Conservation (phyloP, 2,797 vertebrate genomes). For the Enteromius radiatus region DNA sequence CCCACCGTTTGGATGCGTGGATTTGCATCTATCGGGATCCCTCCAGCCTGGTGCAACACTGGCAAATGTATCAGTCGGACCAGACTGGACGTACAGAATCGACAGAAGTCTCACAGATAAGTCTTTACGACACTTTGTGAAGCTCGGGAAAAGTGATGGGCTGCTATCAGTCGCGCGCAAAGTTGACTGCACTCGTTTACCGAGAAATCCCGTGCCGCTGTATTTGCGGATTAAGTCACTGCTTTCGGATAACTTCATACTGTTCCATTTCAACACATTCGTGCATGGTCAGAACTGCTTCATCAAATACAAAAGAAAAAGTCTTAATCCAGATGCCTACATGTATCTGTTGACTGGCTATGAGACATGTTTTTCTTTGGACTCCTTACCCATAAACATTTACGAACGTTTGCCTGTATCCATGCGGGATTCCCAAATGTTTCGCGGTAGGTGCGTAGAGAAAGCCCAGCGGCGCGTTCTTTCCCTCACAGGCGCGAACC, state of each 20-base stretch:
- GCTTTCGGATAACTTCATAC: constrained; percentile 47
- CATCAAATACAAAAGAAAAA: constrained; percentile 64
- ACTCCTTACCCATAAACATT: constrained; percentile 53
- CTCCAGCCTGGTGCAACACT: constrained; percentile 58
- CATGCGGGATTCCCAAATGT: constrained; percentile 30
- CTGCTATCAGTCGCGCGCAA: constrained; percentile 59
- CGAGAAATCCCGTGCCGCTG: constrained; percentile 61
- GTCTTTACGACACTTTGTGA: constrained; percentile 50
- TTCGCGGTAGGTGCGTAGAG: constrained; percentile 52
- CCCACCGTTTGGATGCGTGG: constrained; percentile 68
- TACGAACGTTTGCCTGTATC: constrained; percentile 58
- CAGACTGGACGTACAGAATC: constrained; percentile 68
- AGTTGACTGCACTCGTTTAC: constrained; percentile 63
- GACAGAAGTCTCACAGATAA: constrained; percentile 61
- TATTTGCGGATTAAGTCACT: constrained; percentile 60
- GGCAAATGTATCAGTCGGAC: constrained; percentile 69
- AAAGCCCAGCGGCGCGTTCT: background rate
- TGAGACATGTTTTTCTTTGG: constrained; percentile 50
- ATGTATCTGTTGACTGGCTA: constrained; percentile 53
- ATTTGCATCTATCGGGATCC: constrained; percentile 67
- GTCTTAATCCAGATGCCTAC: constrained; percentile 44
- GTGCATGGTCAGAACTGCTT: constrained; percentile 68
- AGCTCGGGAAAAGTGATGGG: constrained; percentile 62
- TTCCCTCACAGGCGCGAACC: background rate
- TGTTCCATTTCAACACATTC: constrained; percentile 64